phyloP scores from a whole-genome alignment of 2,797 vertebrate species.

The Sebastes taczanowskii region DNA sequence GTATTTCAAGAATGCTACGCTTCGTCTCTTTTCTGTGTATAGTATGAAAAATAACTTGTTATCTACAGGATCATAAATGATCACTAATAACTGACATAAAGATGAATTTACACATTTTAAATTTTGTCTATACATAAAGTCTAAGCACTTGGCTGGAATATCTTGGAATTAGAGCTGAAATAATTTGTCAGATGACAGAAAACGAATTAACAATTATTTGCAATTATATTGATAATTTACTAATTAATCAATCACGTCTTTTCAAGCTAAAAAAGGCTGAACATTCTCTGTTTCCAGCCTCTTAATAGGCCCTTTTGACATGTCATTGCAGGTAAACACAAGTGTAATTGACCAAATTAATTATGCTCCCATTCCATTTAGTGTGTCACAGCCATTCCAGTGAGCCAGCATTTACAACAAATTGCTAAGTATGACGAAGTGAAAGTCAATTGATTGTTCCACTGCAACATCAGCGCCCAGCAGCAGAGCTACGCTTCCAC shows the following conservation, averaged over 20 bases:
- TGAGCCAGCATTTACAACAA: too few species aligned
- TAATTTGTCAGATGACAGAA: background rate
- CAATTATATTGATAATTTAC: background rate
- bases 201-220: background rate
- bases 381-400: too few species aligned
- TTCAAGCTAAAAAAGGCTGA: background rate
- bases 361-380: too few species aligned
- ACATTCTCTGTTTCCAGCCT: too few species aligned
- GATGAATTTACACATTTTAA: background rate
- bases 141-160: background rate
- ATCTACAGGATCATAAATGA: background rate
- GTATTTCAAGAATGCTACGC: slow-evolving; percentile 77
- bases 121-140: background rate
- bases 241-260: background rate
- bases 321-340: too few species aligned
- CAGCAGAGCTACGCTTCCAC: too few species aligned
- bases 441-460: too few species aligned
- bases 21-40: slow-evolving; percentile 7
- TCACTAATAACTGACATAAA: background rate
- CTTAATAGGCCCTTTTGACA: background rate
- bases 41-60: background rate
- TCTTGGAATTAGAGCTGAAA: background rate
- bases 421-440: too few species aligned
- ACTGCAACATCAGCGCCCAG: too few species aligned
- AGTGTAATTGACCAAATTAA: background rate